Evolutionary conservation across 2,888 invertebrate genomes (phyloP).

Genomic region (Atrina japonica): DNA sequence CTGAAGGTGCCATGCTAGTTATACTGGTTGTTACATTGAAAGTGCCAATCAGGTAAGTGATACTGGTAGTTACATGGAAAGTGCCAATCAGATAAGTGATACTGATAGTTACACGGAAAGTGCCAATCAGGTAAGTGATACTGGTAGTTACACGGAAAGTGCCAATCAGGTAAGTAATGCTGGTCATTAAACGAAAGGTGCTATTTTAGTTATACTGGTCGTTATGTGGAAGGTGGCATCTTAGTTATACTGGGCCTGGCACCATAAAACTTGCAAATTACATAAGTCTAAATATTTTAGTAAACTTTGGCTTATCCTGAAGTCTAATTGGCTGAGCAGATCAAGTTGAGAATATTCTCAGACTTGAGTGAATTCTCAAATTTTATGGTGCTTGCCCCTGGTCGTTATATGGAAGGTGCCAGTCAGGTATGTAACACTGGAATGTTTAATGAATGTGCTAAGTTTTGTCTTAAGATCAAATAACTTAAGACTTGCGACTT

Average conservation of each 20-base stretch:
- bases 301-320: no score
- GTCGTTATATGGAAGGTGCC: constrained; percentile 72
- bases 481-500: no score
- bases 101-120: no score
- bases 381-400: constrained; percentile 63
- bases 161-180: constrained; percentile 75
- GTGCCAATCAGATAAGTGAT: constrained; percentile 74
- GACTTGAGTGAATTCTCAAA: constrained; percentile 73
- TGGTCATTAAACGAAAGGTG: no score
- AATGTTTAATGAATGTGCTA: no score
- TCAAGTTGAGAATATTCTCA: no score
- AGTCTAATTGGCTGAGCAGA: no score
- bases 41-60: constrained; percentile 75
- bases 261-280: constrained; percentile 76
- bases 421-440: constrained; percentile 76
- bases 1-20: constrained; percentile 76
- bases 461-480: no score
- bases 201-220: no score
- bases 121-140: no score
- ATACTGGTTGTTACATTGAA: constrained; percentile 69
- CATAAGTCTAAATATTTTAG: no score
- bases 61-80: no score
- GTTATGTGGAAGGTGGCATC: constrained; percentile 73
- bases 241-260: constrained; percentile 56
- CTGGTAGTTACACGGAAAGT: constrained; percentile 73